Percentiles rank a stretch among this genome's conserved stretches.
phyloP scores from a whole-genome alignment of 2,113 vertebrate genomes.

The Aplodontia rufa region DNA sequence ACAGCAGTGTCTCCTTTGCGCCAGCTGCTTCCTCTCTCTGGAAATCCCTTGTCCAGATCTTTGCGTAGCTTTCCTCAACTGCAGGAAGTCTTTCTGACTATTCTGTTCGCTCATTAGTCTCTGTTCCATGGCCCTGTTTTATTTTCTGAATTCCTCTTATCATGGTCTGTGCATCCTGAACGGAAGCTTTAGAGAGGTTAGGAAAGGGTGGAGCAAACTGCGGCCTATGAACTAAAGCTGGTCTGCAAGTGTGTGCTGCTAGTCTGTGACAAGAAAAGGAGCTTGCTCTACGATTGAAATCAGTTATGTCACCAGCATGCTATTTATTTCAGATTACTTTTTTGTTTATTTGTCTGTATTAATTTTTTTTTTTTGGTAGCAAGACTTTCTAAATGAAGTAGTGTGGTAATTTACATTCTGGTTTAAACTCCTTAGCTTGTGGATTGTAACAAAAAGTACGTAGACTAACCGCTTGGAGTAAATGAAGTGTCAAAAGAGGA shows the following conservation, averaged over 20 bases:
- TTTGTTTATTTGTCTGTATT: neutral
- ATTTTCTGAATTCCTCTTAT: neutral
- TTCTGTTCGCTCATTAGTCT: neutral
- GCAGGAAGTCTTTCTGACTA: neutral
- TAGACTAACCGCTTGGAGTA: neutral
- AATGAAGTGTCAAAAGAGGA: neutral
- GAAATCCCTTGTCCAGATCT: neutral
- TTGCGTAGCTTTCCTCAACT: neutral
- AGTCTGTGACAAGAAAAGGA: neutral
- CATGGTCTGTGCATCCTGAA: neutral
- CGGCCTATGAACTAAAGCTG: neutral
- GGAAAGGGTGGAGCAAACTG: neutral
- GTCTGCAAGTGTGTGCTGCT: neutral
- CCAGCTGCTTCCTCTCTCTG: neutral
- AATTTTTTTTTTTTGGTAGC: neutral
- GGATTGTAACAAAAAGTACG: neutral
- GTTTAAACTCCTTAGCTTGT: neutral
- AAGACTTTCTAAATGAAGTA: neutral
- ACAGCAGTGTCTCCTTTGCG: neutral
- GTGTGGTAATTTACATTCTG: neutral
- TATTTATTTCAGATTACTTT: neutral
- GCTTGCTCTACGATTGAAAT: neutral
- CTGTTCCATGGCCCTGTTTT: neutral
- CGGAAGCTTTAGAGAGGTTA: neutral
- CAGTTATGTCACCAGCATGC: neutral